Evolutionary conservation across 2,888 invertebrate genomes (phyloP).

Genomic region (Nebria salina): DNA sequence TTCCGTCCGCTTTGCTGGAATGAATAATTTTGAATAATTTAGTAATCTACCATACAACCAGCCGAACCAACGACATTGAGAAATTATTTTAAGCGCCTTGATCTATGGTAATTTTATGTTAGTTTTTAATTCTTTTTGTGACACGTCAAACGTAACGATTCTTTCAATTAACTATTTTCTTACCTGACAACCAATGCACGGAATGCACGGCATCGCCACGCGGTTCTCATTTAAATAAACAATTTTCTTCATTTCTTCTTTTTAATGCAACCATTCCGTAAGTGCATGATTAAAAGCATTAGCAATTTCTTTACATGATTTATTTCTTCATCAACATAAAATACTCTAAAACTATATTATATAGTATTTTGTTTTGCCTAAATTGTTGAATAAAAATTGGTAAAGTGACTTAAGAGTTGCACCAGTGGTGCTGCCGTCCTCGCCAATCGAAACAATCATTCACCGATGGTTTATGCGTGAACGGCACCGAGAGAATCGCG

Average conservation of each 20-base stretch:
- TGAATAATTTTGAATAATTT: constrained; percentile 46
- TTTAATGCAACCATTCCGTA: too few relatives aligned
- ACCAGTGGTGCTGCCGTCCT: not conserved
- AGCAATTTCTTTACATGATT: too few relatives aligned
- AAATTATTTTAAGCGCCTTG: constrained; percentile 38
- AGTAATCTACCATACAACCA: constrained; percentile 23
- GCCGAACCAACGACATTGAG: constrained; percentile 28
- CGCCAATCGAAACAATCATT: constrained; percentile 19
- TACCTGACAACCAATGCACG: constrained; percentile 18
- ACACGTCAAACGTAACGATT: constrained; percentile 35
- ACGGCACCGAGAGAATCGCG: constrained; percentile 26
- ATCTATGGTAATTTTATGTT: constrained; percentile 44
- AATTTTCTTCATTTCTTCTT: not conserved
- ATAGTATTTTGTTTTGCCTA: too few relatives aligned
- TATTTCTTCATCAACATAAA: too few relatives aligned
- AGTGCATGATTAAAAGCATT: too few relatives aligned
- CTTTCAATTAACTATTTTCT: constrained; percentile 31
- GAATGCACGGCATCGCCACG: not conserved
- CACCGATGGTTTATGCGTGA: constrained; percentile 31
- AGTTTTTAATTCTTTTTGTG: constrained; percentile 33
- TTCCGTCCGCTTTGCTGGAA: constrained; percentile 26
- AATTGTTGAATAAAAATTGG: too few relatives aligned
- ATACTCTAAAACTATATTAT: too few relatives aligned
- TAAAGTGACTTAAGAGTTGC: too few relatives aligned
- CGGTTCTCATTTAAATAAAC: not conserved